These are phyloP conservation scores for Acropora tenuis DNA, from an alignment of 64 coral and sea anemone species.

Conservation along the genomic window DNA sequence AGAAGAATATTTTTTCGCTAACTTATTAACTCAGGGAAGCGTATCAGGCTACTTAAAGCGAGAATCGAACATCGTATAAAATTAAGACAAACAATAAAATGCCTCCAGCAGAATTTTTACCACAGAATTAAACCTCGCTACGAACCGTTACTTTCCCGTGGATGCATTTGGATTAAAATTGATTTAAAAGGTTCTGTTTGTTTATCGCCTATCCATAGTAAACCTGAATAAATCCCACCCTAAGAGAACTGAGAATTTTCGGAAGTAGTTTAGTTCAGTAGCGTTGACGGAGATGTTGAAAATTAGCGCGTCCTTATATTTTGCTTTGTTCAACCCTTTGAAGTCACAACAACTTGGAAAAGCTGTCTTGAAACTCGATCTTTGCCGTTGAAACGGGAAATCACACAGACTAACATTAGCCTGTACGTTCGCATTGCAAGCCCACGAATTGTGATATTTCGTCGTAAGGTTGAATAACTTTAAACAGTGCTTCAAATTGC, in stretches of 20 bases:
- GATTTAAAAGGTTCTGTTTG: background rate
- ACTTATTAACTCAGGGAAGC: conserved; percentile 4
- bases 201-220: background rate
- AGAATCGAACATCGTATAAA: conserved; percentile 4
- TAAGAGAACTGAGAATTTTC: background rate
- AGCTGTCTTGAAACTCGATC: background rate
- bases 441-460: background rate
- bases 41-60: background rate
- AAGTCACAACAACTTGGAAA: background rate
- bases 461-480: background rate
- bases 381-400: background rate
- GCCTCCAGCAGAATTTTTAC: background rate
- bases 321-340: too few relatives aligned
- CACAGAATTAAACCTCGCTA: background rate
- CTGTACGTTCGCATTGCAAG: background rate
- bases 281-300: conserved; percentile 23
- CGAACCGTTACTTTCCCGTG: background rate
- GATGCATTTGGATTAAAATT: background rate
- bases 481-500: background rate
- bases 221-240: background rate
- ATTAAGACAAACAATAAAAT: conserved; percentile 36
- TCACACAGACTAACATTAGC: background rate
- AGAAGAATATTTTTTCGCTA: background rate
- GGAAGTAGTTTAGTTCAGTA: background rate
- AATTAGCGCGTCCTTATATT: background rate